These are phyloP conservation scores for Drosophila yakuba DNA, from an alignment of 1,140 invertebrate species.

Conservation along the genomic window DNA sequence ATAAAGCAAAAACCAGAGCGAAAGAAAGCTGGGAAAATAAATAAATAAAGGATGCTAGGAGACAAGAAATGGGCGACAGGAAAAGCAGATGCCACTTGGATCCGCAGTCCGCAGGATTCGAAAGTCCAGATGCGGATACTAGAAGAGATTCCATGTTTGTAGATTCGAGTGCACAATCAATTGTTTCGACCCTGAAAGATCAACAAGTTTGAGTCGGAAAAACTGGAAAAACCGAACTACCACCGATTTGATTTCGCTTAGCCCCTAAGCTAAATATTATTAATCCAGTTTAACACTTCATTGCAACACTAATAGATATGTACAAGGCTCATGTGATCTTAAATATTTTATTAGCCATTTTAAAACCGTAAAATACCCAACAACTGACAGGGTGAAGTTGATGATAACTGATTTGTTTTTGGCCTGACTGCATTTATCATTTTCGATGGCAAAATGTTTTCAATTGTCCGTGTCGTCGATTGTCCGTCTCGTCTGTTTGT, in stretches of 20 bases:
- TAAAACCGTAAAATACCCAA: background rate
- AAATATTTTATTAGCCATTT: too few species aligned
- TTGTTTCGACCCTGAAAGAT: conserved; percentile 19
- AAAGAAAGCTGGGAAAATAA: conserved; percentile 71
- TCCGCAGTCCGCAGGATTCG: background rate
- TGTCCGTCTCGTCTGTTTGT: conserved; percentile 55
- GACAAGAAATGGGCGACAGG: conserved; percentile 16
- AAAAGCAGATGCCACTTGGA: conserved; percentile 30
- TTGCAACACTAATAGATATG: too few species aligned
- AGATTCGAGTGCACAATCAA: conserved; percentile 6
- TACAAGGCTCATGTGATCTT: too few species aligned
- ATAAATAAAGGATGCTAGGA: conserved; percentile 71
- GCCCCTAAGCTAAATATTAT: too few species aligned
- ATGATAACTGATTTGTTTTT: conserved; percentile 9
- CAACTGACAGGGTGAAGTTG: background rate
- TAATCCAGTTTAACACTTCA: too few species aligned
- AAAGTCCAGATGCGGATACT: background rate
- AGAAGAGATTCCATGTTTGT: background rate
- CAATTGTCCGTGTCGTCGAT: conserved; percentile 28
- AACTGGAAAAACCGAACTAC: background rate
- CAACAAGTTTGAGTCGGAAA: conserved; percentile 29
- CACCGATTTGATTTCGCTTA: background rate
- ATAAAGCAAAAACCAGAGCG: conserved; percentile 58
- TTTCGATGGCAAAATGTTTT: conserved; percentile 34
- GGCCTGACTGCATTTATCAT: conserved; percentile 28